Evolutionary conservation across 2,888 invertebrate genomes (phyloP).

Genomic region (Rhimphoctona megacephalus): DNA sequence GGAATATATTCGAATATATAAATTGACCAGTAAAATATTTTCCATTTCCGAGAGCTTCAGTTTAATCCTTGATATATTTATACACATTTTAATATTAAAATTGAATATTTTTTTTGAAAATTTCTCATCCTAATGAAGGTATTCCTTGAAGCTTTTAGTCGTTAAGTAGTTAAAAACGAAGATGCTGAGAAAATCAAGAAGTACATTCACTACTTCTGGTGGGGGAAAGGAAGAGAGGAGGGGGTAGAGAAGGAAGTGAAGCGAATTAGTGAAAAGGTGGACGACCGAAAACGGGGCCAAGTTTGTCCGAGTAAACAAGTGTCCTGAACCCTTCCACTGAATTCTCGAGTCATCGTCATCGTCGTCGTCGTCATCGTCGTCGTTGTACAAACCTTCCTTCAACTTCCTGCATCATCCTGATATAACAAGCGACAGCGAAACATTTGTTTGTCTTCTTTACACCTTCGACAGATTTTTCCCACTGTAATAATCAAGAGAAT

Average conservation of each 20-base stretch:
- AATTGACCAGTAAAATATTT: neutral
- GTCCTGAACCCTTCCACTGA: constrained; percentile 70
- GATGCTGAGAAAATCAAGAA: constrained; percentile 52
- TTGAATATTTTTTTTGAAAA: neutral
- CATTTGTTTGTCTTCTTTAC: constrained; percentile 6
- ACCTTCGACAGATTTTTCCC: neutral
- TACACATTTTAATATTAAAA: neutral
- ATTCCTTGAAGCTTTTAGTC: constrained; percentile 14
- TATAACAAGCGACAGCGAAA: neutral
- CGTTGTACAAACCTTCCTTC: constrained; percentile 74
- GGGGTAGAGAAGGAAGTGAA: constrained; percentile 77
- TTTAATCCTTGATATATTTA: neutral
- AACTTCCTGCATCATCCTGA: constrained; percentile 62
- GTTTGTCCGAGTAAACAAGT: constrained; percentile 82
- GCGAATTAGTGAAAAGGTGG: constrained; percentile 82
- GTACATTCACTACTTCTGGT: constrained; percentile 18
- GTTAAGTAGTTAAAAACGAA: constrained; percentile 27
- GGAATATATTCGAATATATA: neutral
- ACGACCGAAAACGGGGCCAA: constrained; percentile 84
- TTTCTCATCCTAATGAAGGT: neutral
- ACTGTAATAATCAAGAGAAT: neutral
- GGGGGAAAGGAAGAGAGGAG: constrained; percentile 58
- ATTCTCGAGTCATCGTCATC: constrained; percentile 45
- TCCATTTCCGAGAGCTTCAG: neutral
- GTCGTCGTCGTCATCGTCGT: constrained; percentile 23